Conservation (phyloP, 2,797 vertebrate genomes). For the Perdix hodgsoniae region DNA sequence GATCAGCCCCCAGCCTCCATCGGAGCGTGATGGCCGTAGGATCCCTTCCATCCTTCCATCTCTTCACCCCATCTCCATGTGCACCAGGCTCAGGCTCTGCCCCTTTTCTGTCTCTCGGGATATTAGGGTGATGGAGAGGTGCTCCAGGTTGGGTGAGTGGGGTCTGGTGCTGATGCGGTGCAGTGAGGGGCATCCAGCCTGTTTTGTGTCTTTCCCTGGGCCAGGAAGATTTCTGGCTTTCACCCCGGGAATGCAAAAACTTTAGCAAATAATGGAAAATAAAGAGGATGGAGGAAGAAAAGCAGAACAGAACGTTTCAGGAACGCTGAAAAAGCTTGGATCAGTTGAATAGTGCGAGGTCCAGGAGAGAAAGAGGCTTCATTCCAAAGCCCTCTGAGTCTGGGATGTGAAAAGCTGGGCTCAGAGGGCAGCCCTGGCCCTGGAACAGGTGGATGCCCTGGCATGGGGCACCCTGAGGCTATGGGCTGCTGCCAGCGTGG, state of each 20-base stretch:
- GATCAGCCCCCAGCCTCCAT: neutral
- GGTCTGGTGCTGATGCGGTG: neutral
- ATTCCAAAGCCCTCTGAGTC: neutral
- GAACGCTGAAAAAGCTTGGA: conserved; percentile 58
- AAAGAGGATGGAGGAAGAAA: conserved; percentile 41
- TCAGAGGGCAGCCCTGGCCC: fast-evolving
- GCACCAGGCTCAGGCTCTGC: fast-evolving
- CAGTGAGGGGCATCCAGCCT: neutral
- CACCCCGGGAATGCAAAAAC: conserved; percentile 44
- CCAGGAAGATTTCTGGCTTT: conserved; percentile 60
- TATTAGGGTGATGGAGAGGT: neutral
- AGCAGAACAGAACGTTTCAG: conserved; percentile 17
- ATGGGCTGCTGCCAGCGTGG: neutral
- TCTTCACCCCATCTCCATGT: fast-evolving
- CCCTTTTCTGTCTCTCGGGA: neutral
- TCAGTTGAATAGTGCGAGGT: neutral
- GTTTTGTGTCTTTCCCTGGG: neutral
- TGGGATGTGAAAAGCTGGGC: neutral
- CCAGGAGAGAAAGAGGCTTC: neutral
- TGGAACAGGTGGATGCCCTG: fast-evolving
- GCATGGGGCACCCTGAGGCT: neutral
- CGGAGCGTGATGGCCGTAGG: neutral
- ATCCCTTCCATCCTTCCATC: neutral
- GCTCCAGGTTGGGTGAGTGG: too few relatives aligned
- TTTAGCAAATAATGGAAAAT: conserved; percentile 66